Evolutionary conservation across 2,888 invertebrate species (phyloP).

Genomic region (Lycocerus yunnanus): DNA sequence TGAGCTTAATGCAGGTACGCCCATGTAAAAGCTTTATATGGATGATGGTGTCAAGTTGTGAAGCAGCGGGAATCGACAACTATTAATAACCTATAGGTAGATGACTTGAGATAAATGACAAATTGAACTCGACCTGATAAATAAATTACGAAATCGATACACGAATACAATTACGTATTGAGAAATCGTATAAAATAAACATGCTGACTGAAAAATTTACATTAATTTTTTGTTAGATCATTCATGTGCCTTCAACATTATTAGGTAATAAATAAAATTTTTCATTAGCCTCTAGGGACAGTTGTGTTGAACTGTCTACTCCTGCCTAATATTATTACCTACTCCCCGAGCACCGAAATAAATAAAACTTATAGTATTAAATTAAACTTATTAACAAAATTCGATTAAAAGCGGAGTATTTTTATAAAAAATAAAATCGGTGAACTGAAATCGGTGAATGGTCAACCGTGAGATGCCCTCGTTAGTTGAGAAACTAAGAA

Average conservation of each 20-base stretch:
- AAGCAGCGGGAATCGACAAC: conserved; percentile 4
- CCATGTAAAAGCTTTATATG: conserved; percentile 7
- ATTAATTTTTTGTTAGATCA: background rate
- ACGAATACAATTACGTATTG: background rate
- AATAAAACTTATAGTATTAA: no score
- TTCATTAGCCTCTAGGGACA: background rate
- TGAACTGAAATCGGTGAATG: no score
- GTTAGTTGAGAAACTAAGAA: no score
- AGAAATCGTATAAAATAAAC: background rate
- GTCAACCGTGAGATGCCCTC: no score
- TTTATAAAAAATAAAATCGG: no score
- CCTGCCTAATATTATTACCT: no score
- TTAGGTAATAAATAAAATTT: background rate
- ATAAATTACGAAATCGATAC: background rate
- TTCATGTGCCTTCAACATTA: background rate
- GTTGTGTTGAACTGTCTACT: no score
- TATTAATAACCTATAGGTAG: background rate
- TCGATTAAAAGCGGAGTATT: no score
- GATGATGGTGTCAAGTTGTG: conserved; percentile 9
- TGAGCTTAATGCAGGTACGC: conserved; percentile 4
- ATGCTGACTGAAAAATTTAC: background rate
- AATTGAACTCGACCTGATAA: background rate
- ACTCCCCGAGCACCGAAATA: no score
- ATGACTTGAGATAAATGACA: background rate
- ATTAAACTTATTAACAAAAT: no score